A percentile compares a stretch with the other conserved stretches of the same genome.
These are phyloP conservation scores for Euborellia annulipes DNA, from an alignment of 1,140 invertebrate species.

Conservation along the genomic window DNA sequence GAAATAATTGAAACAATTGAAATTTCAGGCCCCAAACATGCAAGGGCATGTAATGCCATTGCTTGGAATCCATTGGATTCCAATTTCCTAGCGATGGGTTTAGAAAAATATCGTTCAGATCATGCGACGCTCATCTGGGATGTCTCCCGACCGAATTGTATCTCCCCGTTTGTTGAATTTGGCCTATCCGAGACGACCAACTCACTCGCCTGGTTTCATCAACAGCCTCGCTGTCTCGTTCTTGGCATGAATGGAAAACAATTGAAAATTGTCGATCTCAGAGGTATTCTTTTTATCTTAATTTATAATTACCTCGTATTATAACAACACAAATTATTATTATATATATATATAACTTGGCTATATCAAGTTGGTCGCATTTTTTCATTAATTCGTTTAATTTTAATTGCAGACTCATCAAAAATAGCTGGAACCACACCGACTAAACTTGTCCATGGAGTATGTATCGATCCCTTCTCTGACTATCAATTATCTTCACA, in stretches of 20 bases:
- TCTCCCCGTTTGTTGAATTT: conserved; percentile 24
- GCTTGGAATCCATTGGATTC: conserved; percentile 76
- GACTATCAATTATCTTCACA: conserved; percentile 67
- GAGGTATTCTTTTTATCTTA: conserved; percentile 44
- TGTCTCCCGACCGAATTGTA: conserved; percentile 24
- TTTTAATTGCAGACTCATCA: conserved; percentile 39
- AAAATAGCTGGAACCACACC: conserved; percentile 53
- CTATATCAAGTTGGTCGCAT: not conserved
- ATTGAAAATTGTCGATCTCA: conserved; percentile 78
- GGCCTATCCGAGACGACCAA: conserved; percentile 60
- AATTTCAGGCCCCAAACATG: conserved; percentile 52
- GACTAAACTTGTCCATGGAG: conserved; percentile 69
- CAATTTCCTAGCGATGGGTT: conserved; percentile 64
- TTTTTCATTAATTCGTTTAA: conserved; percentile 4
- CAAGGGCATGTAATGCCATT: conserved; percentile 70
- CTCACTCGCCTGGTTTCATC: conserved; percentile 71
- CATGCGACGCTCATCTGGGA: conserved; percentile 70
- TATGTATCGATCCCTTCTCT: conserved; percentile 59
- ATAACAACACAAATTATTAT: not conserved
- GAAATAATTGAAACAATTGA: too few species aligned
- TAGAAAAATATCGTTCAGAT: conserved; percentile 75
- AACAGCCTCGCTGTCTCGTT: conserved; percentile 53
- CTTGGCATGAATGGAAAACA: conserved; percentile 79
- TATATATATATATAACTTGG: conserved; percentile 3
- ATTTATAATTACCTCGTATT: conserved; percentile 3